Evolutionary conservation across 2,888 invertebrate species (phyloP).

Genomic region (Sinelater perroti): DNA sequence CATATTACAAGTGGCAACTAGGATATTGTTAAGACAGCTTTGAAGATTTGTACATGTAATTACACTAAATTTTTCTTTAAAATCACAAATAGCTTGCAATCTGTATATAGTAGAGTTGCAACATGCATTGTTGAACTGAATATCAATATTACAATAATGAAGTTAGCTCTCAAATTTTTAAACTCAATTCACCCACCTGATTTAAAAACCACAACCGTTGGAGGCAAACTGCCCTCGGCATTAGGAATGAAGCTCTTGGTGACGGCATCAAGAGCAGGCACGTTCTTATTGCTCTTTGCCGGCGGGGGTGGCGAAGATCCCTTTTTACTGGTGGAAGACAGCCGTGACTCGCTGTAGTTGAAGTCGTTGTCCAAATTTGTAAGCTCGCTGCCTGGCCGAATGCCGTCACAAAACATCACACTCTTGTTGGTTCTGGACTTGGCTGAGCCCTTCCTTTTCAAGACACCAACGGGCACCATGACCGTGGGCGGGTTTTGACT

Average conservation of each 20-base stretch:
- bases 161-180: too few species aligned
- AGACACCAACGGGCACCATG: slow-evolving; percentile 86
- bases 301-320: slow-evolving; percentile 20
- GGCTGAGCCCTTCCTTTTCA: slow-evolving; percentile 73
- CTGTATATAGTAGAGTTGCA: too few species aligned
- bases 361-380: slow-evolving; percentile 77
- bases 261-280: slow-evolving; percentile 61
- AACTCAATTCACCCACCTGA: slow-evolving; percentile 58
- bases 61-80: too few species aligned
- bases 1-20: too few species aligned
- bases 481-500: slow-evolving; percentile 71
- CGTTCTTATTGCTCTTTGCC: slow-evolving; percentile 46
- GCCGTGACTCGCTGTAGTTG: slow-evolving; percentile 51
- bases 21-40: too few species aligned
- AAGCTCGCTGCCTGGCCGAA: slow-evolving; percentile 86
- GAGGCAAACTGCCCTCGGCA: slow-evolving; percentile 65
- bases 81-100: too few species aligned
- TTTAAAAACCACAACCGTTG: slow-evolving; percentile 65
- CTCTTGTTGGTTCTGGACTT: slow-evolving; percentile 70
- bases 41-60: too few species aligned
- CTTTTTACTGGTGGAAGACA: slow-evolving; percentile 22
- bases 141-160: too few species aligned
- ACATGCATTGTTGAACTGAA: too few species aligned
- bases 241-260: slow-evolving; percentile 67
- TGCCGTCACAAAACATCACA: slow-evolving; percentile 90